Evolutionary conservation across 2,888 invertebrate species (phyloP).

Genomic region (Lycia hirtaria): DNA sequence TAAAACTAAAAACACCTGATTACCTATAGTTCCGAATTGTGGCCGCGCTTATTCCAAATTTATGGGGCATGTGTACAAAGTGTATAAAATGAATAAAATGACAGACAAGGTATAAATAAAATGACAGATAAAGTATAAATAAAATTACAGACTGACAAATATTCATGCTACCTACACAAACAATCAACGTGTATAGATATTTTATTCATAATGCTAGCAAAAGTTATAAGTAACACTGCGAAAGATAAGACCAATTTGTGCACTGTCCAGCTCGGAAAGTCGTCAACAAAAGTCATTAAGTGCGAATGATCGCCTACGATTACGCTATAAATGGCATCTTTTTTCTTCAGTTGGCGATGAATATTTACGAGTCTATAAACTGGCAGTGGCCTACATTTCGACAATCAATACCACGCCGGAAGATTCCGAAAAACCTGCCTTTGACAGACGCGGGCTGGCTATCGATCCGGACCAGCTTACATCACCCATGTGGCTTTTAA

Average conservation of each 20-base stretch:
- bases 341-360: slow-evolving; percentile 56
- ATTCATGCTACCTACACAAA: no score
- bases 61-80: no score
- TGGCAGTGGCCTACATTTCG: slow-evolving; percentile 69
- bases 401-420: slow-evolving; percentile 62
- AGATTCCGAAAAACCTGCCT: slow-evolving; percentile 58
- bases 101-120: no score
- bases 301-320: slow-evolving; percentile 38
- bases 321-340: slow-evolving; percentile 45
- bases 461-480: slow-evolving; percentile 48
- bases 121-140: no score
- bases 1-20: no score
- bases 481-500: slow-evolving; percentile 11
- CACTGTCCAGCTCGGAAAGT: slow-evolving; percentile 3
- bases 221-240: no score
- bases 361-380: slow-evolving; percentile 69
- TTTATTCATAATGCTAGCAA: no score
- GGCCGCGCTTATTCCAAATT: no score
- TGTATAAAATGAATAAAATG: no score
- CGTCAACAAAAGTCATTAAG: slow-evolving; percentile 35
- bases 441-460: slow-evolving; percentile 48
- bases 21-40: no score
- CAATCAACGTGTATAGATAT: no score
- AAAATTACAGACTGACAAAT: no score
- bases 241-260: background rate